These are phyloP conservation scores for Tragelaphus oryx DNA, from an alignment of 2,797 vertebrate species.

Conservation along the genomic window DNA sequence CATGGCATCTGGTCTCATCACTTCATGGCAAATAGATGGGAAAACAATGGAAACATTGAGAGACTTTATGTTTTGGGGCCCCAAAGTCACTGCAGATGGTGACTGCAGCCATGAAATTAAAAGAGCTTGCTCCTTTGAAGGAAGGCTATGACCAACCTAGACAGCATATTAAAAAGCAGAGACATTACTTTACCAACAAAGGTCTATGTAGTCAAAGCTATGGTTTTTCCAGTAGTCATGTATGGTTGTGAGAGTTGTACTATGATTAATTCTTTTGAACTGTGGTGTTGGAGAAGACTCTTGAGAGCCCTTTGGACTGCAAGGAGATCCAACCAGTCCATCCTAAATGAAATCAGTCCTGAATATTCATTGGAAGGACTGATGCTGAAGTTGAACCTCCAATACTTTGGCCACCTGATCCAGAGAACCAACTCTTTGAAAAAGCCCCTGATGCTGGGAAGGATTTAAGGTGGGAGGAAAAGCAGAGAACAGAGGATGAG, in stretches of 20 bases:
- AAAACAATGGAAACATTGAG: neutral
- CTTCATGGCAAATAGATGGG: neutral
- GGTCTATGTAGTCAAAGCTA: neutral
- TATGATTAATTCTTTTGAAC: neutral
- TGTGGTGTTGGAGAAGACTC: neutral
- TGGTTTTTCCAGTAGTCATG: neutral
- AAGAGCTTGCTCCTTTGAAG: neutral
- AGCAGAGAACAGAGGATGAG: neutral
- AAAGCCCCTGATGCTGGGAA: neutral
- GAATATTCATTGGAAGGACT: neutral
- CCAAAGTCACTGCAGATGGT: neutral
- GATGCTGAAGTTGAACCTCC: neutral
- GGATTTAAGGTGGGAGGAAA: neutral
- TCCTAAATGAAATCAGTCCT: neutral
- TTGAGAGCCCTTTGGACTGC: neutral
- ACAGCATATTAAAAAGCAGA: neutral
- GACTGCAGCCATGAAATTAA: neutral
- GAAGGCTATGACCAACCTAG: neutral
- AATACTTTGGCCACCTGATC: neutral
- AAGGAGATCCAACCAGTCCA: neutral
- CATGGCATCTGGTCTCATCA: neutral
- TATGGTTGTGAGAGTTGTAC: neutral
- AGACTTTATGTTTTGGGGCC: neutral
- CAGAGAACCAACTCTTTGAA: accelerated
- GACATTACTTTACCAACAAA: neutral